Evolutionary conservation across 2,113 vertebrate species (phyloP).

Genomic region (Sylvietta virens): DNA sequence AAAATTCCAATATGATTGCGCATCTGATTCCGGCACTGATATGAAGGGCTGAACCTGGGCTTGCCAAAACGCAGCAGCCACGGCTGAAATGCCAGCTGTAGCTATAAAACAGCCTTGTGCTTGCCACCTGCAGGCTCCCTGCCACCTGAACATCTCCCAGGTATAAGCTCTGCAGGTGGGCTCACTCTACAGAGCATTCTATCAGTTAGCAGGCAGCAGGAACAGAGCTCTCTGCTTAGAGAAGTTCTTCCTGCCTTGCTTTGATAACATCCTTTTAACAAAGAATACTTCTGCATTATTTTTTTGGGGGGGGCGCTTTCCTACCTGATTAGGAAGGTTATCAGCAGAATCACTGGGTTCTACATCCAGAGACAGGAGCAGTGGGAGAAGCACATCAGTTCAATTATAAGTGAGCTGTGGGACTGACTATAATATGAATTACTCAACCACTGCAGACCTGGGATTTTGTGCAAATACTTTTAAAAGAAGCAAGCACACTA

Average conservation of each 20-base stretch:
- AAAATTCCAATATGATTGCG: neutral
- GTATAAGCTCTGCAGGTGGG: neutral
- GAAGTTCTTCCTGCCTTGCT: neutral
- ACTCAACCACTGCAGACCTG: neutral
- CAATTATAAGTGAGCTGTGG: fast-evolving
- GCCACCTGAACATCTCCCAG: neutral
- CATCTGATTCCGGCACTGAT: neutral
- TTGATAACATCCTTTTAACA: neutral
- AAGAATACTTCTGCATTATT: neutral
- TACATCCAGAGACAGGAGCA: neutral
- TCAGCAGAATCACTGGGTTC: neutral
- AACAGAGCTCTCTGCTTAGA: neutral
- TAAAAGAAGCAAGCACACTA: neutral
- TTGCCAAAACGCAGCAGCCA: neutral
- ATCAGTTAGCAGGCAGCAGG: neutral
- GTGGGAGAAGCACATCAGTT: neutral
- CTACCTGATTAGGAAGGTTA: neutral
- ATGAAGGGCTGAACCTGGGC: neutral
- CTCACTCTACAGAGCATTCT: neutral
- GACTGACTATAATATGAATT: neutral
- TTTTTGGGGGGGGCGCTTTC: fast-evolving
- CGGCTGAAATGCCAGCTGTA: neutral
- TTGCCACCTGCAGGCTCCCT: neutral
- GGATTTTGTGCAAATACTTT: neutral
- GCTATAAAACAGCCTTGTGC: neutral